Conservation (phyloP, 1,140 invertebrate genomes). For the Gyrodactylus bullatarudis region DNA sequence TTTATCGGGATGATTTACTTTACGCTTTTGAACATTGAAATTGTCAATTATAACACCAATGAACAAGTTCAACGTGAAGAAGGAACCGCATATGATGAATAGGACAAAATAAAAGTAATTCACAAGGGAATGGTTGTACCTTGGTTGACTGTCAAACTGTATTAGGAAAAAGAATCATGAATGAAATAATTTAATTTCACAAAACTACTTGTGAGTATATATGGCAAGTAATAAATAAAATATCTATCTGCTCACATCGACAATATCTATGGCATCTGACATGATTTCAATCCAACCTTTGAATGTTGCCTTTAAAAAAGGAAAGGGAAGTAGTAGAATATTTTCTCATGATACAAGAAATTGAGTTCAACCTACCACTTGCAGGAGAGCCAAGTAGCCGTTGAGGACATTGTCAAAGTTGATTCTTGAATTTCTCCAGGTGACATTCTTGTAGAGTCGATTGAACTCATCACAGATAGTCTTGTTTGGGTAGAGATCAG, state of each 20-base stretch:
- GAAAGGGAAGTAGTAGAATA: not conserved
- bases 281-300: conserved; percentile 59
- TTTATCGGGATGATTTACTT: conserved; percentile 16
- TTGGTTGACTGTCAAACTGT: conserved; percentile 53
- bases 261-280: conserved; percentile 68
- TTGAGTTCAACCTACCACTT: conserved; percentile 29
- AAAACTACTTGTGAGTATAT: no score
- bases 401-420: conserved; percentile 93
- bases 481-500: not conserved
- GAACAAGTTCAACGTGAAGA: conserved; percentile 84
- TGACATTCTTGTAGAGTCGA: conserved; percentile 5
- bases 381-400: conserved; percentile 77
- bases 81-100: conserved; percentile 82
- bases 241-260: not conserved
- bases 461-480: not conserved
- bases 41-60: conserved; percentile 94
- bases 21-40: conserved; percentile 96
- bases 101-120: conserved; percentile 94
- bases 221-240: not conserved
- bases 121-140: conserved; percentile 61
- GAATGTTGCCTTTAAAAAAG: conserved; percentile 38
- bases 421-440: conserved; percentile 77
- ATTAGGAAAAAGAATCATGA: conserved; percentile 9
- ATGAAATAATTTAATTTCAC: not conserved
- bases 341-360: not conserved